Evolutionary conservation across 1,140 invertebrate genomes (phyloP).

Genomic region (Eufriesea mexicana): DNA sequence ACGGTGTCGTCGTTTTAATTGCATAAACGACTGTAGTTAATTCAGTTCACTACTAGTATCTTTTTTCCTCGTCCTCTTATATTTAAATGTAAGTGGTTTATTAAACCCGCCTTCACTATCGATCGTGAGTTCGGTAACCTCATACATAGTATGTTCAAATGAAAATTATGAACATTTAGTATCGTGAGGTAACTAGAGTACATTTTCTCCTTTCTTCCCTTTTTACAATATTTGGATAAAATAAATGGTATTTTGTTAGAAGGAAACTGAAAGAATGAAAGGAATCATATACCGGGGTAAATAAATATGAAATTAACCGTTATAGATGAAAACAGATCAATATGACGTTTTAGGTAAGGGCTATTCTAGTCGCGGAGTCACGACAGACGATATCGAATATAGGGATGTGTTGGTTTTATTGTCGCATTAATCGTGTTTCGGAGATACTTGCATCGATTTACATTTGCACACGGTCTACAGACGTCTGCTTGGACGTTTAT

Average conservation of each 20-base stretch:
- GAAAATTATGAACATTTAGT: neutral
- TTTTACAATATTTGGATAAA: neutral
- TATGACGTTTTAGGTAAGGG: neutral
- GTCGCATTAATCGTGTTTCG: neutral
- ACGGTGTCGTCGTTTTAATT: neutral
- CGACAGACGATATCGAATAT: neutral
- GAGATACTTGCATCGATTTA: neutral
- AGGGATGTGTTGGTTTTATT: neutral
- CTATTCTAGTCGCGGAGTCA: neutral
- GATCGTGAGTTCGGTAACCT: constrained; percentile 37
- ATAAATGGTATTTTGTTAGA: too few relatives aligned
- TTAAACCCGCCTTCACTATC: constrained; percentile 14
- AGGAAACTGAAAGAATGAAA: too few relatives aligned
- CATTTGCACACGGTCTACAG: neutral
- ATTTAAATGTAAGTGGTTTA: neutral
- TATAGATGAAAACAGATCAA: constrained; percentile 24
- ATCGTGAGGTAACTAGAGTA: neutral
- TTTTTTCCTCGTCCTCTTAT: neutral
- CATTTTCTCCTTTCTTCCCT: neutral
- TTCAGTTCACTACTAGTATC: neutral
- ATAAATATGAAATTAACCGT: constrained; percentile 8
- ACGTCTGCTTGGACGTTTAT: neutral
- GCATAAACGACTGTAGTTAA: neutral
- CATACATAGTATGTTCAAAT: neutral
- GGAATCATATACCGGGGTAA: neutral